phyloP scores from a whole-genome alignment of 2,888 invertebrate species.

The Volucella inflata region DNA sequence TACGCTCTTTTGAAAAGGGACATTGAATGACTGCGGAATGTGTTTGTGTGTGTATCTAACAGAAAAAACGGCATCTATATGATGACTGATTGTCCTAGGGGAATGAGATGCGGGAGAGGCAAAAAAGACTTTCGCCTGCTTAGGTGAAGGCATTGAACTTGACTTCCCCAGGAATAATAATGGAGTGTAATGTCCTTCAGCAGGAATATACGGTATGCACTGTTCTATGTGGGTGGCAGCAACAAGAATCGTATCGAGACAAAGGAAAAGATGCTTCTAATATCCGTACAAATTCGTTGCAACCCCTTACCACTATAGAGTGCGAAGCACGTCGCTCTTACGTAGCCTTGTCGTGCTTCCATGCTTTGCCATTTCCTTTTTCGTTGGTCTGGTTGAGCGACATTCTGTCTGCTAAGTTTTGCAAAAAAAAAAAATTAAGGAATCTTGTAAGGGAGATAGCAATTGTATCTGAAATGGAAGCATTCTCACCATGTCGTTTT shows the following conservation, averaged over 20 bases:
- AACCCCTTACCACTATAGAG: background rate
- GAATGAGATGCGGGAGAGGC: constrained; percentile 5
- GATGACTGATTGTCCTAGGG: constrained; percentile 1
- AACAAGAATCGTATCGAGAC: constrained; percentile 66
- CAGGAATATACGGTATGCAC: constrained; percentile 1
- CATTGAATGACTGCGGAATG: constrained; percentile 63
- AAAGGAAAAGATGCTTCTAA: constrained; percentile 72
- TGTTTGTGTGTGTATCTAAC: constrained; percentile 34
- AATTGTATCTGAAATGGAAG: constrained; percentile 42
- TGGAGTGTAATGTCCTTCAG: constrained; percentile 71
- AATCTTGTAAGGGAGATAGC: background rate
- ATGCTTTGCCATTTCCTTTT: constrained; percentile 30
- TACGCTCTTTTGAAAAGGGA: constrained; percentile 46
- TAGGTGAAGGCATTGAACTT: constrained; percentile 71
- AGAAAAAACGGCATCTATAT: constrained; percentile 55
- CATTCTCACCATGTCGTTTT: constrained; percentile 41
- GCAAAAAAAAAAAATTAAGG: constrained; percentile 37
- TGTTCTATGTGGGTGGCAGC: constrained; percentile 31
- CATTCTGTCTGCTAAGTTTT: constrained; percentile 65
- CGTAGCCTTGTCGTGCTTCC: constrained; percentile 50
- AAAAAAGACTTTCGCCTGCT: constrained; percentile 61
- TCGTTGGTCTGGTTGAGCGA: constrained; percentile 40
- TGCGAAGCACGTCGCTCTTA: constrained; percentile 29
- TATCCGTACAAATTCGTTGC: constrained; percentile 69
- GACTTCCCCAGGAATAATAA: constrained; percentile 69